These are phyloP conservation scores for Neosilurus mollespiculum DNA, from an alignment of 2,797 vertebrate species.

Conservation along the genomic window DNA sequence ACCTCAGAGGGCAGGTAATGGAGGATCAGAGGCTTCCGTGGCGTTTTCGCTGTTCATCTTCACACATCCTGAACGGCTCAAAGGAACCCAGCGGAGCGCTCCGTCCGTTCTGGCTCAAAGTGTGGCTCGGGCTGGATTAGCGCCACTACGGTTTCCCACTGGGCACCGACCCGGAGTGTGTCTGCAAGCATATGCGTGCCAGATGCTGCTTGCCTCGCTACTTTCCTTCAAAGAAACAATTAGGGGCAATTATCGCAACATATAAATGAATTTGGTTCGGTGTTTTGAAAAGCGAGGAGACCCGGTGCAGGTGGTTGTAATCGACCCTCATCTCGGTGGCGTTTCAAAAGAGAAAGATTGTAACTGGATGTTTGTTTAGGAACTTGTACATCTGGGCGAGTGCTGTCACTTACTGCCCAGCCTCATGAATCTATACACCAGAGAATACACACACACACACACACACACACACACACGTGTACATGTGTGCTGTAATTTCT, in stretches of 20 bases:
- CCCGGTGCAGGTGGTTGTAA: slow-evolving; percentile 77
- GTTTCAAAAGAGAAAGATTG: slow-evolving; percentile 55
- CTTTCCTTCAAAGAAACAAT: slow-evolving; percentile 79
- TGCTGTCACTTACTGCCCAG: slow-evolving; percentile 46
- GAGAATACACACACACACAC: slow-evolving; percentile 31
- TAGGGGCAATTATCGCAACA: slow-evolving; percentile 77
- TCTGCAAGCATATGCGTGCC: slow-evolving; percentile 67
- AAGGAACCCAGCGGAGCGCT: not conserved
- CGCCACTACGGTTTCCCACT: slow-evolving; percentile 59
- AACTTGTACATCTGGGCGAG: slow-evolving; percentile 72
- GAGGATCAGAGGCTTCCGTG: slow-evolving; percentile 7
- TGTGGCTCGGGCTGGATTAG: slow-evolving; percentile 57
- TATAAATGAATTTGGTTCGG: slow-evolving; percentile 81
- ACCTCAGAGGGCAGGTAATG: slow-evolving; percentile 8
- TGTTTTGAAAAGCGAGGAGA: slow-evolving; percentile 61
- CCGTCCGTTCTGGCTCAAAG: slow-evolving; percentile 52
- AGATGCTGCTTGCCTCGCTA: slow-evolving; percentile 68
- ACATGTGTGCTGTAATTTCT: slow-evolving; percentile 63
- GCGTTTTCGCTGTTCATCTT: slow-evolving; percentile 49
- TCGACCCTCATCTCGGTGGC: slow-evolving; percentile 65
- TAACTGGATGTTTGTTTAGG: slow-evolving; percentile 73
- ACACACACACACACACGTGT: slow-evolving; percentile 41
- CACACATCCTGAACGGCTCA: slow-evolving; percentile 51
- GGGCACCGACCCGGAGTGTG: slow-evolving; percentile 52
- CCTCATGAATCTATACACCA: slow-evolving; percentile 21